Evolutionary conservation across 2,113 vertebrate genomes (phyloP), one percentile per base, ranked within the genome.

Genomic region (Syngnathoides biaculeatus): DNA sequence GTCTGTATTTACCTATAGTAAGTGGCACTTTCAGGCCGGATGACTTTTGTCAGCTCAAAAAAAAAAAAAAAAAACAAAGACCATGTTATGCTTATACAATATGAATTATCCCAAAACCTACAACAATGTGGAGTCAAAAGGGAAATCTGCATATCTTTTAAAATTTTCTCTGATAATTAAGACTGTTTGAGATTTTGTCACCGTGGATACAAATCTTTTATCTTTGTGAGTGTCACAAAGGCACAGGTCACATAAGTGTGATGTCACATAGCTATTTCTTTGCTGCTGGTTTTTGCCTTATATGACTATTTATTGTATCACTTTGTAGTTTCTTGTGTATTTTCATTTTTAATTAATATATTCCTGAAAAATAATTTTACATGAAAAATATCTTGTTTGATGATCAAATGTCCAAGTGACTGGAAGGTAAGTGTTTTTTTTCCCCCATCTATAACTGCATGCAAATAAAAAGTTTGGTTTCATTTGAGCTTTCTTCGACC

Each of bases 261-360:
- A 62, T 43, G 60, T 62, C 60, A 62, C 60, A 62, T 40, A 62
- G 38, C 42, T 22, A 8, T 2, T 42, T 43, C 59, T 61, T 61
- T 62, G 39, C 60, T 42, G 39, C 39, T 62, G 60, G n/a, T 22
- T 61, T 61, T 61, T 42, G n/a, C 39, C 59, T 62, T 62, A 62
- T 12, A 62, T 62, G 60, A 40, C 60, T 62, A 35, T 58, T 38
- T 38, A 6, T 42, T 6, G 8, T 13, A 43, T 13, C 10, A 9
- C 42, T 62, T 30, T 57, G 55, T 27, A 39, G 8, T 52, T n/a
- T 60, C 19, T 40, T 20, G 56, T 52, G 19, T 52, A 52, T 52
- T 60, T 39, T 39, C 11, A 13, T 12, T 60, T 60, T 40, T 20
- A 39, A 60, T 40, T 22, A 11, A 20, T 39, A 38, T 5, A 60